phyloP scores from a whole-genome alignment of 1,140 invertebrate species.

The Chlorops oryzae region DNA sequence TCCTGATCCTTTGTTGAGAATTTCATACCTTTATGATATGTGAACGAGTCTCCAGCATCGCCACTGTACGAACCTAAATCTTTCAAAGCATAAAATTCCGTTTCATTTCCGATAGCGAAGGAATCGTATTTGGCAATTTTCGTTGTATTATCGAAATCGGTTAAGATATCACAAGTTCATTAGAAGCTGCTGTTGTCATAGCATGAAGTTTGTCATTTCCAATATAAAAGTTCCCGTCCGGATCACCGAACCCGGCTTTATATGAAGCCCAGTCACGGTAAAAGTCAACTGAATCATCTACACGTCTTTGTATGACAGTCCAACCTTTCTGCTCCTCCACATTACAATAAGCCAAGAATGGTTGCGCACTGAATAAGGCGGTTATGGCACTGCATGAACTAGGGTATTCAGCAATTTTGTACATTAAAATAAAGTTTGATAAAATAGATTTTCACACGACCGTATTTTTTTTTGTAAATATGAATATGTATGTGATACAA shows the following conservation, averaged over 20 bases:
- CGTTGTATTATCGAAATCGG: background rate
- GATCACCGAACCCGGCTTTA: conserved; percentile 5
- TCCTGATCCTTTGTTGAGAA: too few species aligned
- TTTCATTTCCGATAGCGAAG: background rate
- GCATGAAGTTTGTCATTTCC: conserved; percentile 2
- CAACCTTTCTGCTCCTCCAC: too few species aligned
- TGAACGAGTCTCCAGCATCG: too few species aligned
- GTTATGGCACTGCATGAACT: too few species aligned
- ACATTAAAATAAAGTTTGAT: too few species aligned
- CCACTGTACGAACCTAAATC: conserved; percentile 3
- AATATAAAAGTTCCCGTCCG: conserved; percentile 8
- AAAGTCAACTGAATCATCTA: background rate
- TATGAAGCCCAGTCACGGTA: background rate
- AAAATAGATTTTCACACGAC: too few species aligned
- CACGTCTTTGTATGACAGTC: conserved; percentile 10
- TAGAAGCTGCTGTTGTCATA: background rate
- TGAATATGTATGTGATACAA: too few species aligned
- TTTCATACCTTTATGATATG: too few species aligned
- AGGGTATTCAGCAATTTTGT: too few species aligned
- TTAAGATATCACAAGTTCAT: conserved; percentile 11
- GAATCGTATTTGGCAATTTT: background rate
- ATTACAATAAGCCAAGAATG: too few species aligned
- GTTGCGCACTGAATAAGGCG: too few species aligned
- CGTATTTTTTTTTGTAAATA: too few species aligned
- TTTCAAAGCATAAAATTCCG: background rate